Evolutionary conservation across 37 sponge, comb jelly and placozoan genomes (phyloP), one percentile per base, ranked within the genome.

Genomic region (Halisarca cf. caerulea): DNA sequence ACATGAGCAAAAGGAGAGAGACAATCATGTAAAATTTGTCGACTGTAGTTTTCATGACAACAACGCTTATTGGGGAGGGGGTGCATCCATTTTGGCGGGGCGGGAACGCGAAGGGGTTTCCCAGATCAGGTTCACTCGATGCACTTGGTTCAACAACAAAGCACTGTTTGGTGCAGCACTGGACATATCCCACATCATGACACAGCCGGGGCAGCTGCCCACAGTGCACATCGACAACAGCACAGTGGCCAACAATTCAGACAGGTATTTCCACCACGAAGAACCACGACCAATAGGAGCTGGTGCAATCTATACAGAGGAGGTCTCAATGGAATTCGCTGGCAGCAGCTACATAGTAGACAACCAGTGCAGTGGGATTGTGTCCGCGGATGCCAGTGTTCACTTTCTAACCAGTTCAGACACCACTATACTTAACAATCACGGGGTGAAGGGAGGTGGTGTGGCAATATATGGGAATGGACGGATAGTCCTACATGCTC

Each of bases 61-160:
- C 25, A 44, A n/a, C 1, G 77, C 77, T 74, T 74, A 74, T 25
- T 74, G 77, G 77, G 77, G 77, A 24, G 77, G 77, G 41, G 77
- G 45, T 20, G 43, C 41, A 0, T 74, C 77, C 39, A 38, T 74
- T 3, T 33, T 74, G 42, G 42, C 20, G 24, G 77, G 38, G 9
- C 45, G 24, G 18, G 77, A 37, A 74, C 42, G 36, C 5, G 7
- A 25, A 1, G 43, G 23, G 32, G 45, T 21, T 1, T 37, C 44
- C 17, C 11, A 18, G 32, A 34, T 68, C 69, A n/a, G 17, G 17
- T 68, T 68, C 35, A 6, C n/a, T 6, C 35, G 4, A 18, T 68
- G 69, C 34, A 68, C 15, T 6, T 68, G 30, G 30, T 3, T 3
- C 33, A 4, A 30, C 69, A 68, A 68, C 69, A 68, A 17, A 17